These are phyloP conservation scores for Albula glossodonta DNA, from an alignment of 2,113 vertebrate genomes.

Conservation along the genomic window DNA sequence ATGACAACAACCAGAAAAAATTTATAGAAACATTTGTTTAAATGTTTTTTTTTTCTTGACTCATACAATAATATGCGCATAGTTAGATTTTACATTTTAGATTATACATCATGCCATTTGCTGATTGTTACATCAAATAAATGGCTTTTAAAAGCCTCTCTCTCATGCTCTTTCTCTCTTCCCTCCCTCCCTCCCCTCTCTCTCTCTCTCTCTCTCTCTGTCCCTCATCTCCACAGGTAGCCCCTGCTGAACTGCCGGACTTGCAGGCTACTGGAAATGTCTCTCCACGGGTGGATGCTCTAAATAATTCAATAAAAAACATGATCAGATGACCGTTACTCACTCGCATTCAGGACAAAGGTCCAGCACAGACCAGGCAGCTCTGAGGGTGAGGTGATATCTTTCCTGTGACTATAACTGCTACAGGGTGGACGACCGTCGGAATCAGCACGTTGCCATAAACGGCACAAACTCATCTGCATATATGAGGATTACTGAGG, in stretches of 20 bases:
- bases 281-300: not conserved
- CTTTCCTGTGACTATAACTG: not conserved
- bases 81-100: too few relatives aligned
- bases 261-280: not conserved
- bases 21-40: too few relatives aligned
- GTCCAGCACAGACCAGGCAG: not conserved
- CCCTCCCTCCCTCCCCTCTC: not conserved
- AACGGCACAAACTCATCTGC: not conserved
- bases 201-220: conserved; percentile 7
- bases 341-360: not conserved
- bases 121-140: too few relatives aligned
- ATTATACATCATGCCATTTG: too few relatives aligned
- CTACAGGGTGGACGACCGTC: not conserved
- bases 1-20: too few relatives aligned
- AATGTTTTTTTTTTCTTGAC: too few relatives aligned
- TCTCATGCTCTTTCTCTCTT: conserved; percentile 14
- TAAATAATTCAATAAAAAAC: not conserved
- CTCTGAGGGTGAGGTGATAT: not conserved
- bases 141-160: not conserved
- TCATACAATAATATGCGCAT: too few relatives aligned
- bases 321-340: not conserved
- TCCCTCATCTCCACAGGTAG: not conserved
- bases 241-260: not conserved
- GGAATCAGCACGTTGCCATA: too few relatives aligned
- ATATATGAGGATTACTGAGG: not conserved